Base-by-base conservation (phyloP, 2,113 vertebrate genomes). In the Nothocercus nigrocapillus region DNA sequence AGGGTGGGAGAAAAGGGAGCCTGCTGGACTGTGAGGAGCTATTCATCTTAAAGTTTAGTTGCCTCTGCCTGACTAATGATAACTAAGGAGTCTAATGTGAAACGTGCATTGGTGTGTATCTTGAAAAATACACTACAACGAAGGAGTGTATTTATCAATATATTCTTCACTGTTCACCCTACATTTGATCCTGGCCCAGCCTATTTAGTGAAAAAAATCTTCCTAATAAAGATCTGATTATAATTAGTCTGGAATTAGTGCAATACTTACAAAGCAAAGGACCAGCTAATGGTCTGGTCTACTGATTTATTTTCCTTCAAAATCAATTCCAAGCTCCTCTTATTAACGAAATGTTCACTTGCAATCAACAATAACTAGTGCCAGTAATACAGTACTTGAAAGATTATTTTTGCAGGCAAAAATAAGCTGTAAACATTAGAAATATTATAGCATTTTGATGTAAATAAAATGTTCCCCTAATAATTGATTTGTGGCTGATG, bases 31-130 rank as follows among this genome's bases (percentile, higher is more conserved):
- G 77, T 77, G 1, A 2, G 83, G 83, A 94, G 80, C 87, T 40
- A 74, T 91, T 90, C 73, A 28, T 90, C 1, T 6, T 81, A 87
- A 96, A 95, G 82, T 96, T 96, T 94, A 66, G 90, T 89, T 83
- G 91, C 82, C 90, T 91, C 83, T 93, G 76, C 87, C 85, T 96
- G 95, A 95, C 93, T 97, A 95, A 95, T 90, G 89, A 76, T 36
- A 95, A 96, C 87, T 88, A 94, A 87, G 76, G 75, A 92, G 76
- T 38, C 63, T 92, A 96, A 97, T 96, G 91, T 94, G 92, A 94
- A 88, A 88, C 75, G 89, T 93, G 94, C 82, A 24, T 58, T 80
- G 87, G 74, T 72, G 80, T 93, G 80, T 90, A 88, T 72, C 90
- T 74, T 96, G 95, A 95, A 90, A 96, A 96, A 95, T 91, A 88